Evolutionary conservation across 64 coral and sea anemone genomes (phyloP).

Genomic region (Hydrozoanthus tunicans): DNA sequence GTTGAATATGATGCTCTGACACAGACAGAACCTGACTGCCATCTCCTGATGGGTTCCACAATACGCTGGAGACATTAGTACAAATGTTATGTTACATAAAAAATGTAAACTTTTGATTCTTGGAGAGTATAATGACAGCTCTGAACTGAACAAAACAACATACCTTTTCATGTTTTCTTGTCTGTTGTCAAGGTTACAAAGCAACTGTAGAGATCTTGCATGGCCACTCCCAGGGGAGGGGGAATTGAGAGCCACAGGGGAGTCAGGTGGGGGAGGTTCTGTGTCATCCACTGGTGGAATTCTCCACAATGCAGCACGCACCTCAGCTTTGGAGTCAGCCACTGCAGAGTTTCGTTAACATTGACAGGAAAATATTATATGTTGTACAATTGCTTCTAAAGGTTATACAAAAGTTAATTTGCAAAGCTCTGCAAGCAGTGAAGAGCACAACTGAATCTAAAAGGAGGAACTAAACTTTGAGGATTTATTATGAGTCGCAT

Average conservation of each 20-base stretch:
- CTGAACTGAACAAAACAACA: neutral
- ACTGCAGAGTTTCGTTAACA: constrained; percentile 40
- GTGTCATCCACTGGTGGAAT: constrained; percentile 95
- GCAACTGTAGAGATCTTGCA: constrained; percentile 75
- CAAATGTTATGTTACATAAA: too few relatives aligned
- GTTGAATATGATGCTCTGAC: constrained; percentile 88
- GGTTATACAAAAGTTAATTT: too few relatives aligned
- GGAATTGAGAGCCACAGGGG: constrained; percentile 64
- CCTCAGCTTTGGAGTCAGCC: constrained; percentile 86
- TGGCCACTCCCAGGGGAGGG: constrained; percentile 55
- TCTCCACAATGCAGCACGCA: constrained; percentile 90
- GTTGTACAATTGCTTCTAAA: too few relatives aligned
- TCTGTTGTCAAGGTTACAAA: constrained; percentile 87
- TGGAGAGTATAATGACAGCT: too few relatives aligned
- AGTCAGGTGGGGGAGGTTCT: constrained; percentile 86
- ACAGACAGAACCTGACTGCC: constrained; percentile 85
- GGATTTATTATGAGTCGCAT: too few relatives aligned
- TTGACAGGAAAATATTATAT: too few relatives aligned
- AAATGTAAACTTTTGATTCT: too few relatives aligned
- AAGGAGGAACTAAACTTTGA: too few relatives aligned
- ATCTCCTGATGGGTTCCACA: constrained; percentile 99
- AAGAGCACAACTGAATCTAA: too few relatives aligned
- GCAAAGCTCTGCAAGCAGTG: too few relatives aligned
- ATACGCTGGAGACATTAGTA: constrained; percentile 47
- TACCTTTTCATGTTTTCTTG: constrained; percentile 94